phyloP scores from a whole-genome alignment of 1,140 invertebrate species.

The Spodoptera litura region DNA sequence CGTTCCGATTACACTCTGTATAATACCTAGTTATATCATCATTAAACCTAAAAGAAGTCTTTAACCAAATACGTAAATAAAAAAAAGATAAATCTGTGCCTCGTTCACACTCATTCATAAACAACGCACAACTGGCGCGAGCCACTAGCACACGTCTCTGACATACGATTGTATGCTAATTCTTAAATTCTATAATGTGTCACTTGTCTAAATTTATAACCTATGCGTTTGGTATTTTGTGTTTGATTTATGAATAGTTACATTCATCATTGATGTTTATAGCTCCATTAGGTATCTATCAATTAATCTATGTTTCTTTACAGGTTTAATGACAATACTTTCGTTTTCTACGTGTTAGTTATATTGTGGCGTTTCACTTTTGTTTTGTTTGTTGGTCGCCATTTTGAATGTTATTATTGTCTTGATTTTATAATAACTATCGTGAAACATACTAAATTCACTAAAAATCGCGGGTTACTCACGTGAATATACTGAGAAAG shows the following conservation, averaged over 20 bases:
- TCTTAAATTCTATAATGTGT: conserved; percentile 32
- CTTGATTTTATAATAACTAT: too few relatives aligned
- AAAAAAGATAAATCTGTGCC: neutral
- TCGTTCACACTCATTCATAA: neutral
- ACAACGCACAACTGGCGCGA: neutral
- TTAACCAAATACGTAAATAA: too few relatives aligned
- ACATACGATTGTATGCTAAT: conserved; percentile 46
- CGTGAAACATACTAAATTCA: too few relatives aligned
- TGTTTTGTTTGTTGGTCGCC: neutral
- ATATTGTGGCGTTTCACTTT: neutral
- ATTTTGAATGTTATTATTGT: too few relatives aligned
- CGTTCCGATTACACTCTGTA: too few relatives aligned
- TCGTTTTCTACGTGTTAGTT: neutral
- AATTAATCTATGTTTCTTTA: conserved; percentile 20
- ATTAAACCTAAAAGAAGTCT: too few relatives aligned
- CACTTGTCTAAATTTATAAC: conserved; percentile 5
- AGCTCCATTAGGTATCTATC: neutral
- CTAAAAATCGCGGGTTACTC: too few relatives aligned
- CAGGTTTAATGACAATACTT: conserved; percentile 8
- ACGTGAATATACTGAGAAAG: too few relatives aligned
- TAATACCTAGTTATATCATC: too few relatives aligned
- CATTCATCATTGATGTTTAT: conserved; percentile 36
- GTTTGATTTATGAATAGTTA: conserved; percentile 32
- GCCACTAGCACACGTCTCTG: neutral
- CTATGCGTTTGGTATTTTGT: conserved; percentile 24